Conservation (phyloP, 1,140 invertebrate species). For the Camponotus vicinus region DNA sequence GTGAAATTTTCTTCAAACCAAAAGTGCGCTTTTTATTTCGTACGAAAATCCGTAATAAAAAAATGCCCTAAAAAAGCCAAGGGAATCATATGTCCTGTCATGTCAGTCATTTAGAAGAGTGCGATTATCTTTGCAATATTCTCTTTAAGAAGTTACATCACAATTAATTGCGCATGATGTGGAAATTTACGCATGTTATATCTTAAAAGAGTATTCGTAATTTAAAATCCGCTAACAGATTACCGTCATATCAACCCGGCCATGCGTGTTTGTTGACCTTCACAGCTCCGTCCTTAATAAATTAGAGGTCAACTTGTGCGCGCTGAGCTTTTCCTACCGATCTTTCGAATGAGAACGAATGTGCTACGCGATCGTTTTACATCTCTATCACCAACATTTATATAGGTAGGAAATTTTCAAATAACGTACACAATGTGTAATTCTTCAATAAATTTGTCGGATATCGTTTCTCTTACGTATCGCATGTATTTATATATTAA, state of each 20-base stretch:
- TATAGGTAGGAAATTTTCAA: slow-evolving; percentile 7
- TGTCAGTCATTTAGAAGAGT: too few relatives aligned
- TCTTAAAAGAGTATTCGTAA: neutral
- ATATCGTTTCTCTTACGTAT: neutral
- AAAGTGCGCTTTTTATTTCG: neutral
- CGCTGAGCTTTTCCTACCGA: slow-evolving; percentile 3
- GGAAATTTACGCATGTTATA: too few relatives aligned
- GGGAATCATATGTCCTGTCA: too few relatives aligned
- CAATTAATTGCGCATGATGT: too few relatives aligned
- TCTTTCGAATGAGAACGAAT: slow-evolving; percentile 35
- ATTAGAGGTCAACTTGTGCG: slow-evolving; percentile 78
- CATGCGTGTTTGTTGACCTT: slow-evolving; percentile 76
- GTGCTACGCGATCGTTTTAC: neutral
- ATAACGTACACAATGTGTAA: too few relatives aligned
- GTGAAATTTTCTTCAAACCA: neutral
- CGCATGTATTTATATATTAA: neutral
- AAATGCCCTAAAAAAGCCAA: too few relatives aligned
- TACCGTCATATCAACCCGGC: slow-evolving; percentile 28
- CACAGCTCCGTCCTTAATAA: slow-evolving; percentile 60
- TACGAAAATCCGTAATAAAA: neutral
- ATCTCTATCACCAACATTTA: neutral
- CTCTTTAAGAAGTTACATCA: too few relatives aligned
- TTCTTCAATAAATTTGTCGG: neutral
- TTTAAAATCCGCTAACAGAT: slow-evolving; percentile 40
- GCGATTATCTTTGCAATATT: too few relatives aligned